Conservation (phyloP, 1,140 invertebrate species). For the Portunus trituberculatus region DNA sequence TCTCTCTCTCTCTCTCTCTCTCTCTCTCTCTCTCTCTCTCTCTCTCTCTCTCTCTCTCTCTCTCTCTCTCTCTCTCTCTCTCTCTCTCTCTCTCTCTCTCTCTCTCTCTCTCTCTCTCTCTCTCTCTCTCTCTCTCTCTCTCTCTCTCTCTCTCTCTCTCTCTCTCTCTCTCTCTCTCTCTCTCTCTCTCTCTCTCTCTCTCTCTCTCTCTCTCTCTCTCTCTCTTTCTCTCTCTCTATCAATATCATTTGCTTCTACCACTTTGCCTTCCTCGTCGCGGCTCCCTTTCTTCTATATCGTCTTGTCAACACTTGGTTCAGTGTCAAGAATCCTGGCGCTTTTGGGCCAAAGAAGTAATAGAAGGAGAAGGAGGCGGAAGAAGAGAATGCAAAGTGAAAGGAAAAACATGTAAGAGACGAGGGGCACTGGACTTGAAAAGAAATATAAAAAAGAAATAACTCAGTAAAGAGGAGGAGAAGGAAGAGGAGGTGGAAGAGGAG, state of each 20-base stretch:
- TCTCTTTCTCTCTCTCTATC: background rate
- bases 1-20: background rate
- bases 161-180: background rate
- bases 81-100: background rate
- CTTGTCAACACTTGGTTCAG: too few relatives aligned
- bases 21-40: background rate
- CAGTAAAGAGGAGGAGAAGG: too few relatives aligned
- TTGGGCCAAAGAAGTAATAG: too few relatives aligned
- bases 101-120: background rate
- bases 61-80: conserved; percentile 34
- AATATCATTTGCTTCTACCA: too few relatives aligned
- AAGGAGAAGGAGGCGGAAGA: too few relatives aligned
- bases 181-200: conserved; percentile 32
- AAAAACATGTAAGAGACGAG: too few relatives aligned
- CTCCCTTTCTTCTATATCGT: too few relatives aligned
- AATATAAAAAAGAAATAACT: too few relatives aligned
- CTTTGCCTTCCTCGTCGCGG: too few relatives aligned
- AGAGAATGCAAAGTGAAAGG: background rate
- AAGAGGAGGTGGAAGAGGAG: background rate
- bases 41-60: conserved; percentile 32
- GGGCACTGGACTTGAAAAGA: too few relatives aligned
- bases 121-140: conserved; percentile 32
- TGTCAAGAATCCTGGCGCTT: too few relatives aligned
- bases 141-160: conserved; percentile 41
- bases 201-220: conserved; percentile 34